A percentile compares a stretch with the other conserved stretches of the same genome.
Conservation (phyloP, 1,140 invertebrate species). For the Trichoplusia ni region DNA sequence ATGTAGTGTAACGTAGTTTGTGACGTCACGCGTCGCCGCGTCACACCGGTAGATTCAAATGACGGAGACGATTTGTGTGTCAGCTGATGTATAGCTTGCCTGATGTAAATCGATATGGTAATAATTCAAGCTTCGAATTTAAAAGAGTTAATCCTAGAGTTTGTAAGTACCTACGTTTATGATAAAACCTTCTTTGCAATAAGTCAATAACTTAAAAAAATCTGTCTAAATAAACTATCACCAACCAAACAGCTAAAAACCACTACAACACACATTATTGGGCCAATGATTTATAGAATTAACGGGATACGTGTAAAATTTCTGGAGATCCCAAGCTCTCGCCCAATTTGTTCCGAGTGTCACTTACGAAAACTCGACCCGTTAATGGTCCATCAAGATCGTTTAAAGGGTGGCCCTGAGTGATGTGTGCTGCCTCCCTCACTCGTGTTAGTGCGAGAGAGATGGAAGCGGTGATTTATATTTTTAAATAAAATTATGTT, state of each 20-base stretch:
- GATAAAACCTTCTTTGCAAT: too few species aligned
- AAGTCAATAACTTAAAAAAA: too few species aligned
- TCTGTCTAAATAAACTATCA: not conserved
- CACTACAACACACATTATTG: too few species aligned
- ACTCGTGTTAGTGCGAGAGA: not conserved
- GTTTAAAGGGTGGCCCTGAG: constrained; percentile 27
- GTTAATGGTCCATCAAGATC: constrained; percentile 40
- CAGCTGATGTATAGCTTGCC: too few species aligned
- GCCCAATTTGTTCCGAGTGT: constrained; percentile 35
- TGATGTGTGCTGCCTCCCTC: constrained; percentile 17
- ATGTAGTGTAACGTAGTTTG: too few species aligned
- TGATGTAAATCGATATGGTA: too few species aligned
- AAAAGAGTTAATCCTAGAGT: too few species aligned
- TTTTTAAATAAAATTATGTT: not conserved
- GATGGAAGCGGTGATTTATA: not conserved
- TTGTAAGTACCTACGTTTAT: too few species aligned
- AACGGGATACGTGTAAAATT: not conserved
- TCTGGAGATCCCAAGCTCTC: not conserved
- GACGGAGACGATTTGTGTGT: too few species aligned
- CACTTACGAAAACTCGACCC: constrained; percentile 35
- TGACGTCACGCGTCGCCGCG: too few species aligned
- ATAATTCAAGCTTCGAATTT: too few species aligned
- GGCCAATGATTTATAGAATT: not conserved
- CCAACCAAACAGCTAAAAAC: not conserved
- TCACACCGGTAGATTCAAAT: too few species aligned